Evolutionary conservation across 2,888 invertebrate genomes (phyloP).

Genomic region (Baronia brevicornis): DNA sequence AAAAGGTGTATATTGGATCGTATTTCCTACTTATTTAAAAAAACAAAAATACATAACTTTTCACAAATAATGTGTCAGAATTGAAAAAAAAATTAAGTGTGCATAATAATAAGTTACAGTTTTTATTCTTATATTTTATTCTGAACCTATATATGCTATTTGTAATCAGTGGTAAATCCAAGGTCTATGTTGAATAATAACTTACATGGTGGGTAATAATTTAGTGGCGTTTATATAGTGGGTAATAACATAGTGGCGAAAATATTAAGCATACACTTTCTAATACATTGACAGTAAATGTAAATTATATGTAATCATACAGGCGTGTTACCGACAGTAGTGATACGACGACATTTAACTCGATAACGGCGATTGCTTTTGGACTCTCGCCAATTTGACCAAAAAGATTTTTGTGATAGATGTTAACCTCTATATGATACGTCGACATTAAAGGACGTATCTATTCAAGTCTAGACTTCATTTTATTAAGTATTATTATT

Average conservation of each 20-base stretch:
- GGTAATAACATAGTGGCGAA: not conserved
- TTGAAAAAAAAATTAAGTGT: too few relatives aligned
- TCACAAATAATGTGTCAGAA: too few relatives aligned
- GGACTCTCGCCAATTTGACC: slow-evolving; percentile 53
- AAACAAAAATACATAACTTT: too few relatives aligned
- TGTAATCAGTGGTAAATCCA: too few relatives aligned
- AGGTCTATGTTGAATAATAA: too few relatives aligned
- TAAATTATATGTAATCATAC: slow-evolving; percentile 55
- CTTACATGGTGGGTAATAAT: not conserved
- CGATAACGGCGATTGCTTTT: slow-evolving; percentile 42
- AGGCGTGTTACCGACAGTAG: slow-evolving; percentile 43
- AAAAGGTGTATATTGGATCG: too few relatives aligned
- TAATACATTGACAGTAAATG: slow-evolving; percentile 24
- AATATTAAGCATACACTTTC: not conserved
- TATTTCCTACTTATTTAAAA: too few relatives aligned
- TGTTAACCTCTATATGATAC: slow-evolving; percentile 21
- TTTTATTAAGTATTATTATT: too few relatives aligned
- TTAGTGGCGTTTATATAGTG: not conserved
- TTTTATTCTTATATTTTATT: too few relatives aligned
- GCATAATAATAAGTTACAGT: too few relatives aligned
- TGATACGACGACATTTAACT: slow-evolving; percentile 53
- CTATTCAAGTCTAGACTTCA: not conserved
- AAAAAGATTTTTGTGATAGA: slow-evolving; percentile 39
- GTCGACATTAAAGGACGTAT: slow-evolving; percentile 7
- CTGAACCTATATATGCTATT: too few relatives aligned